phyloP scores from a whole-genome alignment of 2,113 vertebrate genomes.

The Sylvietta virens region DNA sequence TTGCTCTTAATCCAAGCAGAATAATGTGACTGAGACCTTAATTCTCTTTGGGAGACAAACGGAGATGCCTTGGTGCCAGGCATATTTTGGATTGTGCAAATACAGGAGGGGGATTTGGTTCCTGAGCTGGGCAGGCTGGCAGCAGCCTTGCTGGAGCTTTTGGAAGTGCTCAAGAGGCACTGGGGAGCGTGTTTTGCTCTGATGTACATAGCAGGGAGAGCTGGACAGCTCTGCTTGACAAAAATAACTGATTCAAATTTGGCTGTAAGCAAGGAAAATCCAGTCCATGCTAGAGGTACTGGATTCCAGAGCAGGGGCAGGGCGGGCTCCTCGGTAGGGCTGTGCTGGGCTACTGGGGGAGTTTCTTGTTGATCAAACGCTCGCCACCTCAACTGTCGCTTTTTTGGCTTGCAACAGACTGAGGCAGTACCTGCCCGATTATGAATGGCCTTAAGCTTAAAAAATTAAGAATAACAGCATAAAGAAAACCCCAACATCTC shows the following conservation, averaged over 20 bases:
- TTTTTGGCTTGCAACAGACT: background rate
- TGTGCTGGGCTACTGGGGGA: background rate
- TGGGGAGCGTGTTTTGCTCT: background rate
- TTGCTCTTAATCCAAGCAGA: background rate
- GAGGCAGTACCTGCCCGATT: background rate
- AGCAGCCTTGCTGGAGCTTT: background rate
- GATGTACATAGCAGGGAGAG: background rate
- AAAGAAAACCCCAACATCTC: background rate
- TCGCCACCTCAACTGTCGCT: rapidly evolving
- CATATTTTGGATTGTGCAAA: background rate
- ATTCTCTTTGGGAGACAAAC: background rate
- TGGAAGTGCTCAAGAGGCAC: background rate
- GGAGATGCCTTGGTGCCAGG: background rate
- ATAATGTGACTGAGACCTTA: background rate
- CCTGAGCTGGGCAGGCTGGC: background rate
- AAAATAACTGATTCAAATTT: background rate
- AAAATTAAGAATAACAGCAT: background rate
- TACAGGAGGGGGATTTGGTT: background rate
- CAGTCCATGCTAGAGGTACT: rapidly evolving
- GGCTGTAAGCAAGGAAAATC: background rate
- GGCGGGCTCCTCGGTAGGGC: rapidly evolving
- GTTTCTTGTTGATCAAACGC: background rate
- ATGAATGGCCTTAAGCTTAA: background rate
- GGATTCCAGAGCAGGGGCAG: background rate
- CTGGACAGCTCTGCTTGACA: background rate